These are phyloP conservation scores for Philereme vetulata DNA, from an alignment of 2,888 invertebrate species.

Conservation along the genomic window DNA sequence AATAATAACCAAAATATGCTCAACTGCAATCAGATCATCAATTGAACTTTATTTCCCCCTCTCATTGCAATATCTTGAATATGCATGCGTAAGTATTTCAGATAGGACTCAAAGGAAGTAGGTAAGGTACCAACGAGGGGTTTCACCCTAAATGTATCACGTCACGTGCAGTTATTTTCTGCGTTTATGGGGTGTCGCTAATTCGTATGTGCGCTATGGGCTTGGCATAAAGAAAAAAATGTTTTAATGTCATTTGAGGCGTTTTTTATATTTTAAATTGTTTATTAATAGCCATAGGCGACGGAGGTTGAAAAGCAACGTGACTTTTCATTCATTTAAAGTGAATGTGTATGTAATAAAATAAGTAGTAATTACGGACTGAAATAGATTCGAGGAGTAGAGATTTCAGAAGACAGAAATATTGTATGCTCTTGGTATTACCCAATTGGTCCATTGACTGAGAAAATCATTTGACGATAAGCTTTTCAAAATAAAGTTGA, in stretches of 20 bases:
- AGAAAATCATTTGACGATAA: no score
- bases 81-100: slow-evolving; percentile 29
- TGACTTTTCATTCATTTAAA: no score
- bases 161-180: slow-evolving; percentile 65
- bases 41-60: slow-evolving; percentile 25
- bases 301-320: no score
- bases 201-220: slow-evolving; percentile 38
- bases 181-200: slow-evolving; percentile 57
- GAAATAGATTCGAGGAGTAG: no score
- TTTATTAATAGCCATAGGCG: no score
- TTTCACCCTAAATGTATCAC: slow-evolving; percentile 60
- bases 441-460: no score
- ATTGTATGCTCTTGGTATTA: no score
- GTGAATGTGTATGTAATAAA: no score
- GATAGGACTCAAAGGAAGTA: slow-evolving; percentile 34
- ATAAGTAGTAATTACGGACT: no score
- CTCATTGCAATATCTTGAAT: slow-evolving; percentile 37
- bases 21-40: slow-evolving; percentile 22
- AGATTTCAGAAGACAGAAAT: no score
- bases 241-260: slow-evolving; percentile 9
- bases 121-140: slow-evolving; percentile 45
- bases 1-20: slow-evolving; percentile 4
- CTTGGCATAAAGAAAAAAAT: slow-evolving; percentile 17
- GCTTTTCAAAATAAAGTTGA: slow-evolving; percentile 6
- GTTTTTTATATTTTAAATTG: background rate